Percentiles rank a stretch among this genome's conserved stretches.
Evolutionary conservation across 2,797 vertebrate genomes (phyloP).

Genomic region (Aldrovandia affinis): DNA sequence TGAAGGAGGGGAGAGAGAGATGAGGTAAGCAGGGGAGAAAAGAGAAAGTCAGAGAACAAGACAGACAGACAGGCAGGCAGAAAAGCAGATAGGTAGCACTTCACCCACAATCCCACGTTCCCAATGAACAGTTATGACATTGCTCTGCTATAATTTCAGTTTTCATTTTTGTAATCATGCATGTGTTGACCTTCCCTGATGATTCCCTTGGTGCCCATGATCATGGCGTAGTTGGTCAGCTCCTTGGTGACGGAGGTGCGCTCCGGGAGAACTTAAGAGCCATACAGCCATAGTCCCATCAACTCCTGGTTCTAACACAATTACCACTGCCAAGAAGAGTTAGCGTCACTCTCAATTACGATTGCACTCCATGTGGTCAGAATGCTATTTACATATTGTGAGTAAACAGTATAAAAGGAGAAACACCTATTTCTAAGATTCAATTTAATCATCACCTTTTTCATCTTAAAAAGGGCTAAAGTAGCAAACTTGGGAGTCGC

Average conservation of each 20-base stretch:
- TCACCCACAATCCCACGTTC: background rate
- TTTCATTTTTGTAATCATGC: conserved; percentile 7
- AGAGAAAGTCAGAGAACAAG: background rate
- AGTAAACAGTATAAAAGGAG: background rate
- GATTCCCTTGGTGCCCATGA: conserved; percentile 64
- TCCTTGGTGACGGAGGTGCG: conserved; percentile 60
- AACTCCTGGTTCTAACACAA: conserved; percentile 47
- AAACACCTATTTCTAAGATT: background rate
- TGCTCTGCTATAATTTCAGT: background rate
- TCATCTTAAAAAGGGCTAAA: no score
- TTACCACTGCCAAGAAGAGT: background rate
- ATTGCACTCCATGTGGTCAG: background rate
- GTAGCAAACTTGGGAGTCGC: background rate
- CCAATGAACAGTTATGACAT: background rate
- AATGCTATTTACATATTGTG: background rate
- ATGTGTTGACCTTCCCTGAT: conserved; percentile 58
- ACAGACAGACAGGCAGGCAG: background rate
- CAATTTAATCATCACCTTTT: background rate
- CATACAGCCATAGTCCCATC: conserved; percentile 58
- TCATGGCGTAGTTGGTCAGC: conserved; percentile 57
- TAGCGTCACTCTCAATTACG: background rate
- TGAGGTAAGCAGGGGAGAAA: no score
- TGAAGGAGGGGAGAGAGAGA: background rate
- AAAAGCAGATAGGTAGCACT: background rate
- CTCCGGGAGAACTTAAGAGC: conserved; percentile 70